Percentiles rank a stretch among this genome's conserved stretches.
These are phyloP conservation scores for Dendrocincla tyrannina DNA, from an alignment of 2,797 vertebrate genomes.

Conservation along the genomic window DNA sequence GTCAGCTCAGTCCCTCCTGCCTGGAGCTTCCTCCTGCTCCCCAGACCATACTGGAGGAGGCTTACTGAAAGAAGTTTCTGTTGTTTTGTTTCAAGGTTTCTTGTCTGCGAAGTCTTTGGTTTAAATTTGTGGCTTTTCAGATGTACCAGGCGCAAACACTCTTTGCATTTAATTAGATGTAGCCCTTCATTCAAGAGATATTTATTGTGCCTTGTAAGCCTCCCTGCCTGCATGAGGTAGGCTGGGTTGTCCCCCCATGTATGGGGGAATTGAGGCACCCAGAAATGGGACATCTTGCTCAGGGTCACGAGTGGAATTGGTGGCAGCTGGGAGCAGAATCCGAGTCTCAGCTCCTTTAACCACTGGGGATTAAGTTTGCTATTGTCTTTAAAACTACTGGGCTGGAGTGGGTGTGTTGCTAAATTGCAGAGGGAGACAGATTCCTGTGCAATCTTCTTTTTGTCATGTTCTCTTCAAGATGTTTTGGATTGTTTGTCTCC, in stretches of 20 bases:
- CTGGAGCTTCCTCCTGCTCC: neutral
- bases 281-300: neutral
- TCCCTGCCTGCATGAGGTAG: neutral
- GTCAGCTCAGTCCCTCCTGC: neutral
- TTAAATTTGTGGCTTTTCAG: neutral
- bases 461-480: neutral
- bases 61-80: neutral
- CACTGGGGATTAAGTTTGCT: neutral
- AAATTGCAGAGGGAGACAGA: neutral
- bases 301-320: neutral
- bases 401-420: neutral
- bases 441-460: conserved; percentile 14
- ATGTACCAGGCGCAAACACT: neutral
- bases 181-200: neutral
- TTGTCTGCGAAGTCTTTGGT: neutral
- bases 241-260: neutral
- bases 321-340: neutral
- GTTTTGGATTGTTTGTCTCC: neutral
- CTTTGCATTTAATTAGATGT: neutral
- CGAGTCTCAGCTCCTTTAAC: neutral
- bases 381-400: conserved; percentile 16
- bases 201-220: neutral
- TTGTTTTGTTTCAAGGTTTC: neutral
- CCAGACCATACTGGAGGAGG: neutral
- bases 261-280: neutral